phyloP scores from a whole-genome alignment of 37 sponge, comb jelly and placozoan genomes.

The Haliclona indistincta region DNA sequence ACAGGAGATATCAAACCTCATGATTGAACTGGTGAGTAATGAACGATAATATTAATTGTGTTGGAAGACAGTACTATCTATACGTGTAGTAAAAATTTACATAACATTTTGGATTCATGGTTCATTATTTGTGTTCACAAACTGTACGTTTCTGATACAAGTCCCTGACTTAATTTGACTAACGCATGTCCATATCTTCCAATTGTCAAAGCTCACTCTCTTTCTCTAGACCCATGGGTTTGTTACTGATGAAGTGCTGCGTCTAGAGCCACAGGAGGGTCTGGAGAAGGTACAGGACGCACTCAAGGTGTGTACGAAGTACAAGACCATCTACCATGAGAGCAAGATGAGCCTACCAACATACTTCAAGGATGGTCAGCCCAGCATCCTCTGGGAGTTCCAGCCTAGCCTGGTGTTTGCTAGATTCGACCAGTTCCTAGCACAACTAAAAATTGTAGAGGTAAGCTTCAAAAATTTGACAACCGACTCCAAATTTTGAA shows the following conservation, averaged over 20 bases:
- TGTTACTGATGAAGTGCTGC: conserved; percentile 85
- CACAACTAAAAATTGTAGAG: conserved; percentile 64
- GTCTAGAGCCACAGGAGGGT: conserved; percentile 89
- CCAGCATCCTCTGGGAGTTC: conserved; percentile 80
- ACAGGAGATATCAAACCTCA: conserved; percentile 88
- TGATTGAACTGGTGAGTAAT: conserved; percentile 82
- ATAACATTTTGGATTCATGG: no score
- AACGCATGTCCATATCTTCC: background rate
- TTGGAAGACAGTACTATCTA: no score
- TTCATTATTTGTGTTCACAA: no score
- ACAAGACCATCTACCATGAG: conserved; percentile 46
- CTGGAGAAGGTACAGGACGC: conserved; percentile 82
- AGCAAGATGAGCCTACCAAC: conserved; percentile 39
- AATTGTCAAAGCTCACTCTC: background rate
- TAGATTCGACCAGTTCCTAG: conserved; percentile 76
- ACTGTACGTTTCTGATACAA: background rate
- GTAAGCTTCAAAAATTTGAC: conserved; percentile 43
- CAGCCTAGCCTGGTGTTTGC: conserved; percentile 75
- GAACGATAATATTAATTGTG: background rate
- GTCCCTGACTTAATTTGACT: background rate
- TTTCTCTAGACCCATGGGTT: conserved; percentile 50
- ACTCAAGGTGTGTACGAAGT: conserved; percentile 66
- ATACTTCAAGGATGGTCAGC: conserved; percentile 74
- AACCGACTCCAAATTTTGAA: background rate
- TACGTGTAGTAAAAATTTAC: no score